phyloP scores from a whole-genome alignment of 2,888 invertebrate genomes.

The Oligia latruncula region DNA sequence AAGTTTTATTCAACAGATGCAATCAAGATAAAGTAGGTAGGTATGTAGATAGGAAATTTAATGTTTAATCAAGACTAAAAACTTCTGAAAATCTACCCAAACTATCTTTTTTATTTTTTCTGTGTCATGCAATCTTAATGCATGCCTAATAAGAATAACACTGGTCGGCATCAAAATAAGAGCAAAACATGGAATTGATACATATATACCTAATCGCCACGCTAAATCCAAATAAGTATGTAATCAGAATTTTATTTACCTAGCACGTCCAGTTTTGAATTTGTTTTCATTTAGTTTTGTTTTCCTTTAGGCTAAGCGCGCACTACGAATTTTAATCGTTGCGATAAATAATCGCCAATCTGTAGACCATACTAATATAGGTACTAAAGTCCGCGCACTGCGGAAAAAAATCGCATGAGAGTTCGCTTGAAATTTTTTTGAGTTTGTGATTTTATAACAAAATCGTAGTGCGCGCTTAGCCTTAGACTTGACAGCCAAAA shows the following conservation, averaged over 20 bases:
- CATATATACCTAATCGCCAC: background rate
- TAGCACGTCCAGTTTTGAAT: background rate
- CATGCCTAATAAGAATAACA: background rate
- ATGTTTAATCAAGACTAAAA: background rate
- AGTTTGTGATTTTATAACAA: no score
- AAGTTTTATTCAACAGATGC: slow-evolving; percentile 41
- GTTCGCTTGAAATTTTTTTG: no score
- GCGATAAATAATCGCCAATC: no score
- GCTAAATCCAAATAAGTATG: background rate
- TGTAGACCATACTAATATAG: no score
- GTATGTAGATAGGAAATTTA: background rate
- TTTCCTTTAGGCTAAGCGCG: no score
- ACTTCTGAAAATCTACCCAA: background rate
- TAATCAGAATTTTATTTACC: background rate
- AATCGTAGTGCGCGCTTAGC: no score
- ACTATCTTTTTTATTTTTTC: background rate
- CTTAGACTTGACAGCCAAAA: no score
- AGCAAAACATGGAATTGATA: background rate
- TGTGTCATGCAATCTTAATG: background rate
- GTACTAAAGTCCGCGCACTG: no score
- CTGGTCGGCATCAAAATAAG: background rate
- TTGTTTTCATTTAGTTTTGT: background rate
- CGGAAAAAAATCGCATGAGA: no score
- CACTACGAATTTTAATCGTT: no score
- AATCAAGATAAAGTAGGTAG: slow-evolving; percentile 38